phyloP scores from a whole-genome alignment of 2,113 vertebrate genomes.

The Eulemur rufifrons region DNA sequence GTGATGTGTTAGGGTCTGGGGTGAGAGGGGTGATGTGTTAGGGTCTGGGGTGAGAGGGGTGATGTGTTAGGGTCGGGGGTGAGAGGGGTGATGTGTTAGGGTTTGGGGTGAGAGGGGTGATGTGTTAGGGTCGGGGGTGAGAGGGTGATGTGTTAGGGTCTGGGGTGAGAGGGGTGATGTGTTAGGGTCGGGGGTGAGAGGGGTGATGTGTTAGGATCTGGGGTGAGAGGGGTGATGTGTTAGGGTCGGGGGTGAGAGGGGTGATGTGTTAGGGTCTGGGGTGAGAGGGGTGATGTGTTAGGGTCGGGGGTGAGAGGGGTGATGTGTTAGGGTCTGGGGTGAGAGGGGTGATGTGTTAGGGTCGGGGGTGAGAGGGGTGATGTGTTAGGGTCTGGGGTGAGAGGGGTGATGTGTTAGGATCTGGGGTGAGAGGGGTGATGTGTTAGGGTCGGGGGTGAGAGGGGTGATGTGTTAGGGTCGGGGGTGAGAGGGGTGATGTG shows the following conservation, averaged over 20 bases:
- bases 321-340: background rate
- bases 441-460: background rate
- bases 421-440: background rate
- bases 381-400: background rate
- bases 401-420: background rate
- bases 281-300: background rate
- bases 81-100: background rate
- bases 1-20: background rate
- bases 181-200: background rate
- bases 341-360: too few relatives aligned
- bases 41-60: background rate
- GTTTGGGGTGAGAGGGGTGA: background rate
- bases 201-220: background rate
- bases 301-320: background rate
- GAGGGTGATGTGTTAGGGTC: background rate
- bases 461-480: background rate
- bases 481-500: background rate
- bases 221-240: background rate
- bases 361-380: background rate
- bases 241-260: background rate
- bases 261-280: background rate
- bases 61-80: background rate
- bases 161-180: background rate
- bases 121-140: background rate
- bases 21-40: background rate